A percentile compares a stretch with the other conserved stretches of the same genome.
Evolutionary conservation across 2,888 invertebrate species (phyloP).

Genomic region (Drosophila atripex): DNA sequence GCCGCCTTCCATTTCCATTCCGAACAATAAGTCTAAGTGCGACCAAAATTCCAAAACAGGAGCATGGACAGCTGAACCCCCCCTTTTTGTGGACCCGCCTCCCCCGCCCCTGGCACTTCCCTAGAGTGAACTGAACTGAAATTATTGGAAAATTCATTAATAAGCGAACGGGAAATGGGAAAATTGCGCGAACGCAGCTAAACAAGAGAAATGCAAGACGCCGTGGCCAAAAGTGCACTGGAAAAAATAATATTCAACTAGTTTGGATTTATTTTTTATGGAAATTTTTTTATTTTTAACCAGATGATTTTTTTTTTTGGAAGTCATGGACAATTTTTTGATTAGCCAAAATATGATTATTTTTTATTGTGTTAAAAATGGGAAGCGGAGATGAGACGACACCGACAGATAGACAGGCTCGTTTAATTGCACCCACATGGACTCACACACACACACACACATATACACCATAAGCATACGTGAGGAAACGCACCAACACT

Average conservation of each 20-base stretch:
- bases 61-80: slow-evolving; percentile 28
- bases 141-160: slow-evolving; percentile 74
- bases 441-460: slow-evolving; percentile 9
- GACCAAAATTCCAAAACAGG: slow-evolving; percentile 29
- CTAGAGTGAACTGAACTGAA: slow-evolving; percentile 35
- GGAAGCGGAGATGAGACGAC: slow-evolving; percentile 19
- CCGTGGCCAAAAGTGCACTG: slow-evolving; percentile 2
- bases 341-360: not conserved
- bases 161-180: slow-evolving; percentile 58
- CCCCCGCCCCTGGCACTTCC: slow-evolving; percentile 1
- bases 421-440: slow-evolving; percentile 50
- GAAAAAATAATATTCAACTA: not conserved
- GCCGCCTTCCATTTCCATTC: slow-evolving; percentile 19
- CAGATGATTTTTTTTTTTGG: too few relatives aligned
- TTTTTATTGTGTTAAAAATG: slow-evolving; percentile 1
- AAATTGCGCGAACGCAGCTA: slow-evolving; percentile 56
- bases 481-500: not conserved
- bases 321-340: not conserved
- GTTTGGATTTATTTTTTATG: not conserved
- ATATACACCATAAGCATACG: not conserved
- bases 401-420: slow-evolving; percentile 27
- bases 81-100: not conserved
- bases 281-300: too few relatives aligned
- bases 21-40: slow-evolving; percentile 63
- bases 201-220: slow-evolving; percentile 35